Base-by-base conservation (phyloP, 2,113 vertebrate genomes). In the Solenodon paradoxus region DNA sequence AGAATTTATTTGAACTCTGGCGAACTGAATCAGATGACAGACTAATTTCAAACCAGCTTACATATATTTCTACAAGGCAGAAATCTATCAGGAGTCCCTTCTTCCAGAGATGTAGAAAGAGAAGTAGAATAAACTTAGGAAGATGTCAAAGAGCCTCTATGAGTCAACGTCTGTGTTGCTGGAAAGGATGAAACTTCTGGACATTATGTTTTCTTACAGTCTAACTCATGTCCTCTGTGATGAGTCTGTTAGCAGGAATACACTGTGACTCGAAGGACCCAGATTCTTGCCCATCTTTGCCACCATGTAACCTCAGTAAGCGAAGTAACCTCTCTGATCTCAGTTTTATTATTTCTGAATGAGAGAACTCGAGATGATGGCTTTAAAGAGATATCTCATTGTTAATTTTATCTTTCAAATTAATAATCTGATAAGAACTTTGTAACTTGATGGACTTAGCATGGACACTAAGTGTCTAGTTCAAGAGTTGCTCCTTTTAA, bases 1-100 rank as follows among this genome's bases (percentile, higher is more conserved):
- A 86, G 95, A 97, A 93, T 94, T 96, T 94, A 81, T 97, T 96
- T 96, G 90, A 97, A 97, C 95, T 96, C 30, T 72, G 28, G 17
- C 88, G 80, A 77, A 95, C 77, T 92, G 88, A 95, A 74, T 97
- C 72, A 94, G 81, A 87, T 53, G 94, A 92, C 64, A 95, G 49
- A 40, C 30, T 87, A 87, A 96, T 97, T 96, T 96, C 89, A 94
- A 32, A 82, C 53, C 9, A 78, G 4, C 49, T 82, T 88, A 83
- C 51, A 1, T 0, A 30, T 79, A 87, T 96, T 97, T 98, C 92
- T 97, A 57, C 3, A 17, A 94, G 86, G 95, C 89, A 97, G 95
- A 98, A 78, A 78, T 94, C 88, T 71, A 95, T 93, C 88, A 98
- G 74, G 84, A 97, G 94, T 94, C 82, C 47, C 66, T 95, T 71